These are phyloP conservation scores for Lordiphosa fenestrarum DNA, from an alignment of 2,888 invertebrate species.

Conservation along the genomic window DNA sequence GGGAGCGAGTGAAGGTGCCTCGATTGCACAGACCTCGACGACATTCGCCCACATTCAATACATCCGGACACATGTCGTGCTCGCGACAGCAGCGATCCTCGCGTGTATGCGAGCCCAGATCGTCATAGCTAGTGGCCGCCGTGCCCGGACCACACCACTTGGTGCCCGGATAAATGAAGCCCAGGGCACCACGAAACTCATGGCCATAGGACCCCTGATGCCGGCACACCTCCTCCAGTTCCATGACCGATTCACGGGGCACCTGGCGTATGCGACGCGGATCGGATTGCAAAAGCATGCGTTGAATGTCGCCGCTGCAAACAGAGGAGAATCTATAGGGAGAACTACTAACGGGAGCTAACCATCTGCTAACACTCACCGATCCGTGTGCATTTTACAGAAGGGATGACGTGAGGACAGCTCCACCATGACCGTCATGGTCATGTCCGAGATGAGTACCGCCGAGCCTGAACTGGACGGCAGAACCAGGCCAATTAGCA, in stretches of 20 bases:
- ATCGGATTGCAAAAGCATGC: constrained; percentile 83
- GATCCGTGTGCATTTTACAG: constrained; percentile 83
- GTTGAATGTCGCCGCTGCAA: constrained; percentile 83
- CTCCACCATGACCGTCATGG: constrained; percentile 85
- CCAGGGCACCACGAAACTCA: constrained; percentile 80
- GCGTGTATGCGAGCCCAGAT: constrained; percentile 84
- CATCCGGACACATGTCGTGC: constrained; percentile 86
- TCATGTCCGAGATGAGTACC: constrained; percentile 83
- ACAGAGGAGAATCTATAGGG: not conserved
- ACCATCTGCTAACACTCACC: constrained; percentile 73
- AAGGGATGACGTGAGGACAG: constrained; percentile 83
- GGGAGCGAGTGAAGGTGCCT: constrained; percentile 86
- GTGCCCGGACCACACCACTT: constrained; percentile 90
- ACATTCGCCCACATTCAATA: constrained; percentile 83
- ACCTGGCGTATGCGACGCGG: constrained; percentile 83
- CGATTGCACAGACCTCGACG: constrained; percentile 85
- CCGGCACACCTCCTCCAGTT: constrained; percentile 83
- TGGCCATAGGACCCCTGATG: constrained; percentile 77
- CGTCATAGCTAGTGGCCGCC: constrained; percentile 83
- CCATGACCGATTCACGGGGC: constrained; percentile 83
- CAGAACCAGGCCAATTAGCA: constrained; percentile 45
- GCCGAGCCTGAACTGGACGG: constrained; percentile 71
- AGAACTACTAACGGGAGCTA: not conserved
- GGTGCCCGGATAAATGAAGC: constrained; percentile 86
- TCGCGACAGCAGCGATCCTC: constrained; percentile 88